phyloP scores from a whole-genome alignment of 2,888 invertebrate species.

The Leucophora obtusa region DNA sequence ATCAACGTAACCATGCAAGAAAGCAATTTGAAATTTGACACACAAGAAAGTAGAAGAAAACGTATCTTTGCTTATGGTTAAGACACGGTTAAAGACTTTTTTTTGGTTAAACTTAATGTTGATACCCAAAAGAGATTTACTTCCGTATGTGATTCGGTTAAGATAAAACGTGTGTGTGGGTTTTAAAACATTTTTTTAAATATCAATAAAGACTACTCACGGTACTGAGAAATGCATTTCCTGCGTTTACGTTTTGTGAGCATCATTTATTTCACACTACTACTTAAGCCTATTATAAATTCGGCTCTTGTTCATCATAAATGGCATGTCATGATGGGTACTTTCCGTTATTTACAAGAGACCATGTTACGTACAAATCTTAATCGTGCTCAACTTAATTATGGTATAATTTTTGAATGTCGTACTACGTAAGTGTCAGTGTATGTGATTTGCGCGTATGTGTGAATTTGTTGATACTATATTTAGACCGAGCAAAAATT shows the following conservation, averaged over 20 bases:
- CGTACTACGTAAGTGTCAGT: constrained; percentile 71
- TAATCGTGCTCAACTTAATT: constrained; percentile 72
- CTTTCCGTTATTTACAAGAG: constrained; percentile 72
- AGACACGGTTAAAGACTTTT: constrained; percentile 2
- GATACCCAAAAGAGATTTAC: constrained; percentile 31
- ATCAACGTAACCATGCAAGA: constrained; percentile 48
- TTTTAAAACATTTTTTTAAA: not conserved
- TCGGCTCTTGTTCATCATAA: constrained; percentile 66
- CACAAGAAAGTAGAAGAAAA: not conserved
- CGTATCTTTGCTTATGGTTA: not conserved
- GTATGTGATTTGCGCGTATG: not conserved
- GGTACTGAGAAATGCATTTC: constrained; percentile 39
- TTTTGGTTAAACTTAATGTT: constrained; percentile 22
- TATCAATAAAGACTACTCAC: not conserved
- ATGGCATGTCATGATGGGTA: constrained; percentile 68
- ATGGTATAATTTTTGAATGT: constrained; percentile 73
- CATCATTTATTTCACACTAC: not conserved
- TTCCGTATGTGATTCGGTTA: constrained; percentile 32
- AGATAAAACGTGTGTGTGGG: constrained; percentile 40
- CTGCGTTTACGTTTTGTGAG: not conserved
- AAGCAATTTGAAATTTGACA: constrained; percentile 25
- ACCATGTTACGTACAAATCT: constrained; percentile 71
- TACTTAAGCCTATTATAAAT: not conserved
- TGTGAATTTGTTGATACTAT: no score
- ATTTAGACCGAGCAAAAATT: no score